A percentile compares a stretch with the other conserved stretches of the same genome.
These are phyloP conservation scores for Rotaria socialis DNA, from an alignment of 2,888 invertebrate genomes.

Conservation along the genomic window DNA sequence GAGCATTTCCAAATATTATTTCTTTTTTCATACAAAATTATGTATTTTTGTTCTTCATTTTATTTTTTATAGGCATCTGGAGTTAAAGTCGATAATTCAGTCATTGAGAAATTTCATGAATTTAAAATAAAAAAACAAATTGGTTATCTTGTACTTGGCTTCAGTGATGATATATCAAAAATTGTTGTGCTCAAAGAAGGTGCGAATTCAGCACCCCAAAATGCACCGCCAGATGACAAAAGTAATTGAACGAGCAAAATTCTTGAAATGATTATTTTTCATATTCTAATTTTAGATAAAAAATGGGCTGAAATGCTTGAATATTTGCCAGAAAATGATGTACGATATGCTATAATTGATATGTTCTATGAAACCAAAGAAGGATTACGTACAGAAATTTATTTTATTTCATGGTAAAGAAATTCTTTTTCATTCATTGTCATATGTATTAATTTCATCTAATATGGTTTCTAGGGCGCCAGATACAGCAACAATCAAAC, in stretches of 20 bases:
- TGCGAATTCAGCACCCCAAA: conserved; percentile 7
- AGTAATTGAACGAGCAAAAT: background rate
- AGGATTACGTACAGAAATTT: conserved; percentile 45
- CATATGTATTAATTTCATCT: background rate
- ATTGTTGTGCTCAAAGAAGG: conserved; percentile 41
- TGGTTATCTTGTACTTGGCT: conserved; percentile 45
- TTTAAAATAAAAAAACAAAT: conserved; percentile 45
- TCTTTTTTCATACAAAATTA: too few relatives aligned
- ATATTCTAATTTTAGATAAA: background rate
- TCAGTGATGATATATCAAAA: conserved; percentile 40
- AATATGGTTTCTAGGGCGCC: conserved; percentile 22
- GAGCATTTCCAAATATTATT: too few relatives aligned
- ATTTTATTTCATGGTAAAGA: conserved; percentile 42
- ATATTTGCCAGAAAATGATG: conserved; percentile 45
- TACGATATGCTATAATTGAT: conserved; percentile 46
- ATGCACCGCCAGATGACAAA: conserved; percentile 34
- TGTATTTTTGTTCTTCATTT: background rate
- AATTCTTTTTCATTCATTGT: background rate
- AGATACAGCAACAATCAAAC: conserved; percentile 45
- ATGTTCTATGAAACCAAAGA: conserved; percentile 45
- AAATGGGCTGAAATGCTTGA: conserved; percentile 45
- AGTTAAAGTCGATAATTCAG: conserved; percentile 45
- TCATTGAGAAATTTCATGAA: conserved; percentile 45
- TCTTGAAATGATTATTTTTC: too few relatives aligned
- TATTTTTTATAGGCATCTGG: conserved; percentile 43